A percentile compares a stretch with the other conserved stretches of the same genome.
Evolutionary conservation across 2,797 vertebrate genomes (phyloP).

Genomic region (Alauda arvensis): DNA sequence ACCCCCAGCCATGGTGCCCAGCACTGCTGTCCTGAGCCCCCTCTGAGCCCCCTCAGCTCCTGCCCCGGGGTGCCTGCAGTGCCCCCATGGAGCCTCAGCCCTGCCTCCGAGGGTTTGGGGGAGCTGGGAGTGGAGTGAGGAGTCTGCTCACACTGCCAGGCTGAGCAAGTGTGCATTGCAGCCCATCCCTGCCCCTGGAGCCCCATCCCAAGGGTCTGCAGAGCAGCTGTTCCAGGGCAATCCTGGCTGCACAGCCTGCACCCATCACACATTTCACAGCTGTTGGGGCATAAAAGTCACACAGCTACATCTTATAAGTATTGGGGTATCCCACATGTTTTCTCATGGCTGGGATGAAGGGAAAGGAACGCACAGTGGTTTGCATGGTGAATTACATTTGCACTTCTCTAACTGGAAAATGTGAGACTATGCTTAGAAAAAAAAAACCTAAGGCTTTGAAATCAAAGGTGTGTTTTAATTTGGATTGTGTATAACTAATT

Average conservation of each 20-base stretch:
- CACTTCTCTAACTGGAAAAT: not conserved
- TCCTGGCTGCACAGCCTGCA: not conserved
- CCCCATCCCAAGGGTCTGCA: not conserved
- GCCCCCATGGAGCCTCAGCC: rapidly evolving
- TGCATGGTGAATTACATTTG: not conserved
- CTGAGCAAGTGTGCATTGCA: rapidly evolving
- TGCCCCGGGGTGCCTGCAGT: not conserved
- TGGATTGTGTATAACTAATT: not conserved
- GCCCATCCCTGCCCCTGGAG: not conserved
- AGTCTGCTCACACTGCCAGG: not conserved
- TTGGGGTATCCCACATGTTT: not conserved
- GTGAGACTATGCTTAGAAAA: not conserved
- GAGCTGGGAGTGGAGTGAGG: rapidly evolving
- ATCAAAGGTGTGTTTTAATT: not conserved
- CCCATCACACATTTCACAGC: not conserved
- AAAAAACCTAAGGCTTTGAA: not conserved
- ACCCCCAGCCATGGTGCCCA: not conserved
- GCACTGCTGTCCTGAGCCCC: not conserved
- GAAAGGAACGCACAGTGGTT: not conserved
- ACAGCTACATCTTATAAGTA: not conserved
- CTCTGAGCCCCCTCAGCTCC: too few relatives aligned
- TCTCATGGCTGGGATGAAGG: not conserved
- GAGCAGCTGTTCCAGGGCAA: not conserved
- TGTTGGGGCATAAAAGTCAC: not conserved
- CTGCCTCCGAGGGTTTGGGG: not conserved